Conservation (phyloP, 2,113 vertebrate species). For the Tichodroma muraria region DNA sequence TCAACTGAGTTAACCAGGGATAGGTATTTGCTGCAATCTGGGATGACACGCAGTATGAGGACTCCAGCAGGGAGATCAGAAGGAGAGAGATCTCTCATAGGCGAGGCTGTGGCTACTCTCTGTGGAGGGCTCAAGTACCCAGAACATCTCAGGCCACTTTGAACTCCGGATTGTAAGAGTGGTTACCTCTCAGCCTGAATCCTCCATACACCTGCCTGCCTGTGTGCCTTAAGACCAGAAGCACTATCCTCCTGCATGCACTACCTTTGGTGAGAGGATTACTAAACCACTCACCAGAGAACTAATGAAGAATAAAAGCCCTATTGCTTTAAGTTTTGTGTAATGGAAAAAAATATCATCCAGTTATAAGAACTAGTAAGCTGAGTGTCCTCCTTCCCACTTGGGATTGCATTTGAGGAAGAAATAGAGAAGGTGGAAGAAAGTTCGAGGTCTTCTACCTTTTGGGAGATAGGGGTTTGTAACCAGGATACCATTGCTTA, state of each 20-base stretch:
- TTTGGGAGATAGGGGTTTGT: not conserved
- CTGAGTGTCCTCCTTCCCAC: not conserved
- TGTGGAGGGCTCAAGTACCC: not conserved
- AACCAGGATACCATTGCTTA: constrained; percentile 23
- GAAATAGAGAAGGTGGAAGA: not conserved
- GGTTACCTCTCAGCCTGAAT: not conserved
- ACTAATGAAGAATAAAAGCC: not conserved
- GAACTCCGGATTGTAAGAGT: not conserved
- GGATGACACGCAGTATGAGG: not conserved
- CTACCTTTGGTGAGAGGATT: not conserved
- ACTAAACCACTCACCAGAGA: not conserved
- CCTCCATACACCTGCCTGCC: not conserved
- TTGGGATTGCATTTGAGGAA: not conserved
- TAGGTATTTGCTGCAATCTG: not conserved
- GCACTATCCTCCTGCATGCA: not conserved
- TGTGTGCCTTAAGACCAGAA: not conserved
- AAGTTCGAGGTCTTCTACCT: not conserved
- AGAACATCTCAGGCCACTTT: not conserved
- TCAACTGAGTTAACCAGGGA: not conserved
- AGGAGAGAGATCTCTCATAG: not conserved
- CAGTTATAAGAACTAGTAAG: not conserved
- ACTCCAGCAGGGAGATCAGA: not conserved
- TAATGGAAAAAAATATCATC: not conserved
- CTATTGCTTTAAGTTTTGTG: not conserved
- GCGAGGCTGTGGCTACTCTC: not conserved